Base-by-base conservation (phyloP, 2,888 invertebrate genomes). In the Agrotis puta region DNA sequence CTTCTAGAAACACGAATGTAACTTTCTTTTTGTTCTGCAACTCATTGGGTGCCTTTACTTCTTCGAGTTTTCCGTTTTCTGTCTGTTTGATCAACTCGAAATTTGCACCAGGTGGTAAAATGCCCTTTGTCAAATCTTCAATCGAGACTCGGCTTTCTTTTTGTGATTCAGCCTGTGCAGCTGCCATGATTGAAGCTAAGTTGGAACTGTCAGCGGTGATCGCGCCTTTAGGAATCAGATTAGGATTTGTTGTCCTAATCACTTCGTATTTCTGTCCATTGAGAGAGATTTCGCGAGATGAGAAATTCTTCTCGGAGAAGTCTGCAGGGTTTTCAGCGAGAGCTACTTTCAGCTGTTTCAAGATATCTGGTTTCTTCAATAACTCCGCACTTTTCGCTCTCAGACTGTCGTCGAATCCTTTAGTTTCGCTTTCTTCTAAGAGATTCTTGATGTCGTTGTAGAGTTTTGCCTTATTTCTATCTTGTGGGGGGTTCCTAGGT, bases 1-100 rank as follows among this genome's bases (percentile, higher is more conserved):
- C 98, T 91, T 98, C 98, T 16, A 98, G 94, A 57, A 98, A 97
- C 0, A 98, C 98, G 86, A 98, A 98, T 0, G 98, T 98, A 0
- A 98, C 98, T 89, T 98, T 98, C 92, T 98, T 98, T 80, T 97
- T 97, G 83, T 96, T 96, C 0, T 97, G 97, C 39, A 97, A 89
- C 22, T 93, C 97, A 43, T 96, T 96, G 0, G 97, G 96, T 53
- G 97, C 91, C 68, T 97, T 97, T 1, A 98, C 96, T 87, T 97
- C 97, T 86, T 98, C 98, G 0, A 98, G 92, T 84, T 97, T 97
- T 2, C 98, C 98, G 77, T 97, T 97, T 57, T 97, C 97, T 22
- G 97, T 96, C 66, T 98, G 98, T 87, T 98, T 97, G n/a, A 98
- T 96, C 0, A 98, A 96, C 91, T 98, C 98, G 85, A 97, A 98